Evolutionary conservation across 1,140 invertebrate species (phyloP), one percentile per base, ranked within the genome.

Genomic region (Brachionus koreanus): DNA sequence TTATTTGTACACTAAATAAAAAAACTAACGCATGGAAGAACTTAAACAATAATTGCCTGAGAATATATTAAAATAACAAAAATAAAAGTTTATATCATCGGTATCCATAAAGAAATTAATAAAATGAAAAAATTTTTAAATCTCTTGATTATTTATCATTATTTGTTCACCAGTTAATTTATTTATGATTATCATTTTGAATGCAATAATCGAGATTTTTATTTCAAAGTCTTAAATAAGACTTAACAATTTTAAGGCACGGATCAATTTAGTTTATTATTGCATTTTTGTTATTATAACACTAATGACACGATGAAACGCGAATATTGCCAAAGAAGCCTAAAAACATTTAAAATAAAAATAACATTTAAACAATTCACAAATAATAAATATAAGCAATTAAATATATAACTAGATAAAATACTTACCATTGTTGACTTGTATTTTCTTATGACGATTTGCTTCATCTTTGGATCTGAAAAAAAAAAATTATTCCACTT

Each of bases 351-450:
- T 79, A 82, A n/a, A 82, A 84, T 19, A 57, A 83, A 19, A 74
- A 82, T 57, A 83, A 74, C 63, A 83, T 43, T 65, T 69, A 61
- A 83, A 61, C 65, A 65, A 83, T 67, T 52, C 46, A 57, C 39
- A 63, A 63, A 75, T 83, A n/a, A 84, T 35, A 83, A 49, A 23
- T 61, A 52, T 25, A 61, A 25, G 43, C 69, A 74, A 46, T 74
- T 74, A 79, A 57, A 61, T 13, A 61, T 35, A 61, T 3, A 13
- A 46, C 2, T 16, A 37, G 2, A 16, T n/a, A 33, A 81, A 12
- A 67, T 81, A 92, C 94, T 94, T 91, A 97, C 97, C 97, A 98
- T 97, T 86, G 94, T 93, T 67, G 97, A 98, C 90, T 96, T 96
- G 90, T 97, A 99, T 91, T 94, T 95, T 87, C 96, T 92, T 89